Base-by-base conservation (phyloP, 2,113 vertebrate genomes). In the Calidris pugnax region DNA sequence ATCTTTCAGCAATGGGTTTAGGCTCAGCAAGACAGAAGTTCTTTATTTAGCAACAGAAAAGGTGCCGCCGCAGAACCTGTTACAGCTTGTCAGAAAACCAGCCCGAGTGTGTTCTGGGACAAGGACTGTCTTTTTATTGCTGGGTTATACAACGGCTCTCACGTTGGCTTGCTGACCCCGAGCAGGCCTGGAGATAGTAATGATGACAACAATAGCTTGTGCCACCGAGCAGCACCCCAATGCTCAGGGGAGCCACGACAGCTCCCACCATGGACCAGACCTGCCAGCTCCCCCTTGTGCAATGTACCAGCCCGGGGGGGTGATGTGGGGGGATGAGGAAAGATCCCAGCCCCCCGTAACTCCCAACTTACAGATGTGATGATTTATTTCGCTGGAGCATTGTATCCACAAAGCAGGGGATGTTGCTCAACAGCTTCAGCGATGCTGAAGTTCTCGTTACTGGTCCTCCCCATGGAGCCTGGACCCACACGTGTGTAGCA, bases 41-140 rank as follows among this genome's bases (percentile, higher is more conserved):
- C 95, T 97, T 97, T 97, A 95, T 97, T 92, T 96, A 97, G 95
- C 92, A 91, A 51, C 84, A 95, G 97, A 95, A 95, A 97, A 97
- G 94, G 94, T 96, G 95, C 93, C 67, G 2, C 92, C 4, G 7
- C 84, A 83, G 96, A 97, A 97, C 94, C 95, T 97, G 97, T 95
- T 95, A 79, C 93, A 95, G 85, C 94, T 97, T 93, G 94, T 97
- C 96, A 94, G 89, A 66, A 93, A 91, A 82, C 41, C 91, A 95
- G 89, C 83, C 85, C 1, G 37, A 87, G 94, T 95, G 95, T 95
- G 94, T 71, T 94, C 86, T 93, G 95, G 89, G 93, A 95, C 86
- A 85, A 92, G 89, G 84, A 88, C 84, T 94, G 80, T 73, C 95
- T 93, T 82, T 95, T 95, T 94, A 83, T 92, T 94, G 33, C 6